These are phyloP conservation scores for Xestia ashworthii DNA, from an alignment of 2,888 invertebrate species.

Conservation along the genomic window DNA sequence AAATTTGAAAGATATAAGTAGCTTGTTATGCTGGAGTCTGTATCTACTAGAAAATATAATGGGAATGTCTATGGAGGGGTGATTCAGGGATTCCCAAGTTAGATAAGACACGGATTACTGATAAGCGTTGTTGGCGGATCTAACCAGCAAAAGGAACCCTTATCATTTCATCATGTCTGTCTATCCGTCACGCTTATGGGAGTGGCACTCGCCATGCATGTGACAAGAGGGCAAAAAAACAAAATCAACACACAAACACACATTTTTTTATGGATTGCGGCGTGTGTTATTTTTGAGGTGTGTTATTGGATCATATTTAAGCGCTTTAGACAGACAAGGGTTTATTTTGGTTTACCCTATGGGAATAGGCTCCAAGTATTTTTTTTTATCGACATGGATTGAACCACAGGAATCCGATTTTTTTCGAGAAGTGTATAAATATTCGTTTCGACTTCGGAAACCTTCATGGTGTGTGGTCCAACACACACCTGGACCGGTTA, in stretches of 20 bases:
- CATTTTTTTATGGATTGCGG: background rate
- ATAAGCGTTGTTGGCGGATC: background rate
- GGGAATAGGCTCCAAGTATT: background rate
- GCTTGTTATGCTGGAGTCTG: background rate
- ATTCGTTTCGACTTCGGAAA: background rate
- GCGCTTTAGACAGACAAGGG: too few species aligned
- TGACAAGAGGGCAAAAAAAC: background rate
- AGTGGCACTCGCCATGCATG: background rate
- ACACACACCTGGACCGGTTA: background rate
- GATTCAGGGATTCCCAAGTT: slow-evolving; percentile 13
- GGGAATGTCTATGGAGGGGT: slow-evolving; percentile 2
- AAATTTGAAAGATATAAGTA: background rate
- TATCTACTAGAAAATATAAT: background rate
- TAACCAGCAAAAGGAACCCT: background rate
- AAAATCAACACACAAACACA: background rate
- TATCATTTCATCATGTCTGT: background rate
- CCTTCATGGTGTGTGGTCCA: background rate
- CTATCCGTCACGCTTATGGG: background rate
- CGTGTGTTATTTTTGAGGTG: background rate
- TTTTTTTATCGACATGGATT: background rate
- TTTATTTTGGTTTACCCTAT: background rate
- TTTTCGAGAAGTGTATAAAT: background rate
- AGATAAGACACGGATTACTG: background rate
- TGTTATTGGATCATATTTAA: too few species aligned
- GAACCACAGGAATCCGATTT: too few species aligned